Percentiles rank a stretch among this genome's conserved stretches.
Conservation (phyloP, 2,797 vertebrate genomes). For the Todus mexicanus region DNA sequence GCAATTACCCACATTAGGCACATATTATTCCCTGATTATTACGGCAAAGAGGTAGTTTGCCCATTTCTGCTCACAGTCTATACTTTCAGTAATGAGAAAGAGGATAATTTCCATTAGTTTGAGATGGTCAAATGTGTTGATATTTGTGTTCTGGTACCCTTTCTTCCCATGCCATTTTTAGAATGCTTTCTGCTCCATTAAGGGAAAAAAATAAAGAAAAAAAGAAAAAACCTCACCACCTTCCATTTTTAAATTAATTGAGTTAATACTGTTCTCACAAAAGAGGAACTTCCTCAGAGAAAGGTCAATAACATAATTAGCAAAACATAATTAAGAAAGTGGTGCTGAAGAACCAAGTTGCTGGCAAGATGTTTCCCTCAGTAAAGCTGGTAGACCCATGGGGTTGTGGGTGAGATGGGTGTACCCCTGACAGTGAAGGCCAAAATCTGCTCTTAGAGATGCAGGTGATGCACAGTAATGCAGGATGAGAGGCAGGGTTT, state of each 20-base stretch:
- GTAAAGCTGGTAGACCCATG: background rate
- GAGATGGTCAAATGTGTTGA: background rate
- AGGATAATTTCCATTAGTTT: background rate
- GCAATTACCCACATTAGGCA: background rate
- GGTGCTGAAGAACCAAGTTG: background rate
- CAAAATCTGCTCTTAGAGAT: background rate
- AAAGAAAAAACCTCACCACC: background rate
- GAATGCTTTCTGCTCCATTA: background rate
- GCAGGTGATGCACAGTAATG: background rate
- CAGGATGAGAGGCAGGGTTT: background rate
- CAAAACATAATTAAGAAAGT: conserved; percentile 13
- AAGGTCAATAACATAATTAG: conserved; percentile 45
- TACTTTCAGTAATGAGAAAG: background rate
- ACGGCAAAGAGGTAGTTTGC: background rate
- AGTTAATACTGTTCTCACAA: background rate
- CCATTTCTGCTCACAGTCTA: background rate
- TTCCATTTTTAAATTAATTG: conserved; percentile 21
- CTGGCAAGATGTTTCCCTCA: background rate
- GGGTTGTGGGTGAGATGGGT: background rate
- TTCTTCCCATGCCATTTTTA: background rate
- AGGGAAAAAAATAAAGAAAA: background rate
- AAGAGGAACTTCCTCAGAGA: background rate
- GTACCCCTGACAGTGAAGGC: background rate
- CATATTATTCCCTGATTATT: background rate
- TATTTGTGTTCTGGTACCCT: background rate